Evolutionary conservation across 2,888 invertebrate genomes (phyloP).

Genomic region (Xanthorhoe designata): DNA sequence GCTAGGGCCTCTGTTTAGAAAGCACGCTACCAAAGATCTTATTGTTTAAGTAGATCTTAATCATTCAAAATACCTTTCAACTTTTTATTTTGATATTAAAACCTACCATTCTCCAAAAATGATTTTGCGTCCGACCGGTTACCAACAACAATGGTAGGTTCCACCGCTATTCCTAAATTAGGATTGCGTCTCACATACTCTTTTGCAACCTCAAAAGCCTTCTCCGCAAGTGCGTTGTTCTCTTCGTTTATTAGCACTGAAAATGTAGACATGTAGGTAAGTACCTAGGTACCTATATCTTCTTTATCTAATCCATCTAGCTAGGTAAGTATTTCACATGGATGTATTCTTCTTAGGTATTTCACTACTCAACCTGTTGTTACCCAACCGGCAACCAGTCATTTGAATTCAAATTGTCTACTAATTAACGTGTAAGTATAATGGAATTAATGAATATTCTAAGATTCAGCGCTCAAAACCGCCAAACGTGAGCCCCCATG

Average conservation of each 20-base stretch:
- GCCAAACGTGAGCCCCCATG: slow-evolving; percentile 36
- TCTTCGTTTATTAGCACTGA: slow-evolving; percentile 91
- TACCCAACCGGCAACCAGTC: slow-evolving; percentile 28
- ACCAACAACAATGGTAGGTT: slow-evolving; percentile 87
- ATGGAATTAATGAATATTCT: slow-evolving; percentile 43
- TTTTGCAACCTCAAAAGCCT: slow-evolving; percentile 89
- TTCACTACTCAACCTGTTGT: slow-evolving; percentile 16
- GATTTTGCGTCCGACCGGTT: slow-evolving; percentile 90
- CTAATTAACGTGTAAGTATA: slow-evolving; percentile 41
- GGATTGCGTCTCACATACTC: slow-evolving; percentile 90
- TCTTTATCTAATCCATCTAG: slow-evolving; percentile 15
- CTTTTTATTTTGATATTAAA: neutral
- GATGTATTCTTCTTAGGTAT: too few relatives aligned
- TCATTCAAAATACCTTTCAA: neutral
- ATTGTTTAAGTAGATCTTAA: neutral
- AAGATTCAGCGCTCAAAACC: slow-evolving; percentile 36
- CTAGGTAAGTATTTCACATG: too few relatives aligned
- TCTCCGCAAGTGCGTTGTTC: slow-evolving; percentile 89
- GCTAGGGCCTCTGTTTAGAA: too few relatives aligned
- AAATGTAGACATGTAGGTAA: slow-evolving; percentile 44
- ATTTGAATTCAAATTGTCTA: slow-evolving; percentile 38
- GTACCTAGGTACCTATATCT: too few relatives aligned
- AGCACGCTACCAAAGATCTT: slow-evolving; percentile 1
- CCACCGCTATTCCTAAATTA: slow-evolving; percentile 87
- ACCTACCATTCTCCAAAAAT: slow-evolving; percentile 89